Evolutionary conservation across 2,113 vertebrate genomes (phyloP), one percentile per base, ranked within the genome.

Genomic region (Vanacampus margaritifer): DNA sequence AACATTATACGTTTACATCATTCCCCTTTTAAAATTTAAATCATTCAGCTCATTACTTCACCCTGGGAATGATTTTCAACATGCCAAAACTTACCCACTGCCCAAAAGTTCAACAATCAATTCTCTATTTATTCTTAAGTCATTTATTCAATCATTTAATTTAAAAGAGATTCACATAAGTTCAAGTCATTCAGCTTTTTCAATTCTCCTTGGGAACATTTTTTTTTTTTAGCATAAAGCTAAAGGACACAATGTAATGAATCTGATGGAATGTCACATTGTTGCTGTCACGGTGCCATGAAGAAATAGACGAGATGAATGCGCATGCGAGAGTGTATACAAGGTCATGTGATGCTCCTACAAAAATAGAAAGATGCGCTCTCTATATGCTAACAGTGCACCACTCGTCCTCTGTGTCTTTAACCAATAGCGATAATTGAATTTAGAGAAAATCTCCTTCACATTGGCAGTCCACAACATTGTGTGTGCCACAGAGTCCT

Each of bases 361-460:
- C 59, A 73, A 59, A 41, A 64, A 76, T 74, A 81, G 67, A 78
- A 77, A 64, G 72, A 69, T 26, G 23, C 16, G 9, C 37, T 26
- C 12, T 54, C n/a, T 53, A 26, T 39, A 43, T 43, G 39, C 59
- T 67, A 41, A 65, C 67, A 43, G 46, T 36, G 24, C 61, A 50
- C 36, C 56, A 68, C 23, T 69, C 9, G 32, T 68, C 79, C 76
- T 79, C 75, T 32, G 56, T 66, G 63, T 78, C 78, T 72, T 81
- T 78, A 78, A 80, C 63, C 67, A 76, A 80, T 69, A 67, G 41
- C 73, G 74, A 72, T 81, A 71, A 84, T 79, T 64, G 71, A 70
- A 84, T 84, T 80, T 70, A 43, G 63, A 79, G 81, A 74, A 83
- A 84, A 86, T 81, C 84, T 65, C 74, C 66, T 85, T 85, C 62